Conservation (phyloP, 2,797 vertebrate genomes). For the Arremon aurantiirostris region DNA sequence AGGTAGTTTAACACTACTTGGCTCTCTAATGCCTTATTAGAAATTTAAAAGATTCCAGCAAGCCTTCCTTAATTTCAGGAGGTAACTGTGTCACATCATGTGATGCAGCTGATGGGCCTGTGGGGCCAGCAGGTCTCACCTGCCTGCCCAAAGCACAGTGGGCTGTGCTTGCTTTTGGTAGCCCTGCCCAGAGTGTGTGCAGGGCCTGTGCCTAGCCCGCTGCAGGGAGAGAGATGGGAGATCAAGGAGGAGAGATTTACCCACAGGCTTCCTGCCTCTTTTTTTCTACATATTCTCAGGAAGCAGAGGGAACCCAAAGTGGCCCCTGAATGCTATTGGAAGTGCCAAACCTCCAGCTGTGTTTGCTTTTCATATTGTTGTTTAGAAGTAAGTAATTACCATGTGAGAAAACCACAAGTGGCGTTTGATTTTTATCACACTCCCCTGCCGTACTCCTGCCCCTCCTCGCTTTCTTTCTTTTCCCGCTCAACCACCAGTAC, state of each 20-base stretch:
- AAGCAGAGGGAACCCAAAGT: not conserved
- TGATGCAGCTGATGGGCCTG: fast-evolving
- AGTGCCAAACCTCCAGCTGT: not conserved
- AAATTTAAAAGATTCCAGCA: not conserved
- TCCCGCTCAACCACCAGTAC: not conserved
- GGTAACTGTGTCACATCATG: not conserved
- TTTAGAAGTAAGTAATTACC: slow-evolving; percentile 44
- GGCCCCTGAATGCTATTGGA: not conserved
- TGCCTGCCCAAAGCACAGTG: not conserved
- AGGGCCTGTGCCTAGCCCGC: not conserved
- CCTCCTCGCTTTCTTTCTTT: not conserved
- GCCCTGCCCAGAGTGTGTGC: fast-evolving
- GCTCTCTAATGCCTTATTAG: not conserved
- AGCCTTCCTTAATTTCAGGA: not conserved
- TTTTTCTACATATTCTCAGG: not conserved
- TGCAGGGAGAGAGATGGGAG: not conserved
- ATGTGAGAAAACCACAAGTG: not conserved
- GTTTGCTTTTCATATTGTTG: not conserved
- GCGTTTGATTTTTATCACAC: not conserved
- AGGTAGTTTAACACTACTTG: not conserved
- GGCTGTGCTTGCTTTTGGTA: not conserved
- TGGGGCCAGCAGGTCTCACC: fast-evolving
- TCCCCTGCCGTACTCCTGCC: not conserved
- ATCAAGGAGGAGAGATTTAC: not conserved
- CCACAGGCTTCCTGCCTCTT: not conserved